Evolutionary conservation across 37 sponge, comb jelly and placozoan genomes (phyloP).

Genomic region (Spongilla lacustris): DNA sequence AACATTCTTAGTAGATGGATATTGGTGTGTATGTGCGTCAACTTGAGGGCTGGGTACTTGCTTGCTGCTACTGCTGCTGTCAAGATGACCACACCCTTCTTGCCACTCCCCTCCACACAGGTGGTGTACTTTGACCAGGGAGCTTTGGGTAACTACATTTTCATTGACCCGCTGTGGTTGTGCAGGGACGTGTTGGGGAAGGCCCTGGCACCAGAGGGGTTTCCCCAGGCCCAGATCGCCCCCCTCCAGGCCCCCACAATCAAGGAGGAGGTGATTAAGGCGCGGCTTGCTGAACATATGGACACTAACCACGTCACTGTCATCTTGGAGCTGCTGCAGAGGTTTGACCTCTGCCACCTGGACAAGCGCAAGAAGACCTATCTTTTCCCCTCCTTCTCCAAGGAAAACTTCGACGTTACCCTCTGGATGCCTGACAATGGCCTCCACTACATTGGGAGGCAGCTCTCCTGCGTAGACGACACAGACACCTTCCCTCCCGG

Average conservation of each 20-base stretch:
- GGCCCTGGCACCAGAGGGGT: slow-evolving; percentile 66
- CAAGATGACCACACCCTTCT: neutral
- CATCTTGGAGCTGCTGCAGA: slow-evolving; percentile 51
- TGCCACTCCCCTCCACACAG: slow-evolving; percentile 3
- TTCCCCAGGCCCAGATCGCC: slow-evolving; percentile 35
- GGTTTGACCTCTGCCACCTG: slow-evolving; percentile 71
- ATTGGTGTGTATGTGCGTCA: no score
- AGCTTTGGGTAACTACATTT: slow-evolving; percentile 47
- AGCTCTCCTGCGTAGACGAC: slow-evolving; percentile 37
- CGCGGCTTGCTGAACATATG: slow-evolving; percentile 17
- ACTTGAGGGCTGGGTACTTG: no score
- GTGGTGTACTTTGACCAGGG: slow-evolving; percentile 71
- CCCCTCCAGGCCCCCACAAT: slow-evolving; percentile 33
- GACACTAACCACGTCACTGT: slow-evolving; percentile 41
- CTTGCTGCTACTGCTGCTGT: no score
- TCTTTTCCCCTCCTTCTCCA: slow-evolving; percentile 56
- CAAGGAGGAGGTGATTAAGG: slow-evolving; percentile 28
- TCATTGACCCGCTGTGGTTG: slow-evolving; percentile 79
- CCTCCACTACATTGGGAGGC: slow-evolving; percentile 53
- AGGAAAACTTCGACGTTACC: neutral
- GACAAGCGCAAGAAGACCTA: slow-evolving; percentile 7
- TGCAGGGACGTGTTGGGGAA: slow-evolving; percentile 76
- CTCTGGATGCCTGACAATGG: slow-evolving; percentile 37
- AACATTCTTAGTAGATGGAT: no score
- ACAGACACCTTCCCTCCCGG: slow-evolving; percentile 74